Evolutionary conservation across 1,140 invertebrate genomes (phyloP).

Genomic region (Drosophila pectinifera): DNA sequence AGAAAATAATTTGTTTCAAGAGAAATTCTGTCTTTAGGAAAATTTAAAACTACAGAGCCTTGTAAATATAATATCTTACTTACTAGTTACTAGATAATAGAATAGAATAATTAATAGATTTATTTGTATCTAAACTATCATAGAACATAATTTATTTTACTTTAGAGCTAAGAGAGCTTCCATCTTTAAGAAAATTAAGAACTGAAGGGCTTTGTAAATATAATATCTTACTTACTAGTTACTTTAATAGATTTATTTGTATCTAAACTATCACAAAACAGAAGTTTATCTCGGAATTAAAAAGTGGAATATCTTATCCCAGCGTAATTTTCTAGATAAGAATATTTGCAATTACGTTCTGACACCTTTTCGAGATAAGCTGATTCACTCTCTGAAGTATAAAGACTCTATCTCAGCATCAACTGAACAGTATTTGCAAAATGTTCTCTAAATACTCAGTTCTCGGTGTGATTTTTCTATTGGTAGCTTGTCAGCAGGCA

Average conservation of each 20-base stretch:
- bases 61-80: too few species aligned
- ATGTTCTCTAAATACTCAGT: constrained; percentile 2
- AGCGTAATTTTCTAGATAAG: background rate
- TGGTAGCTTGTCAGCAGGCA: too few species aligned
- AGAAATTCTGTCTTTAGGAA: background rate
- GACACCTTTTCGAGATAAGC: background rate
- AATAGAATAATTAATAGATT: too few species aligned
- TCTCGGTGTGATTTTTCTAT: background rate
- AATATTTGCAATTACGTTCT: background rate
- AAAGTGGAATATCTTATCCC: background rate
- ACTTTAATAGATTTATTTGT: background rate
- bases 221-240: too few species aligned
- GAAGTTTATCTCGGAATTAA: background rate
- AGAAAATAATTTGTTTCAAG: background rate
- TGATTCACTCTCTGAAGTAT: background rate
- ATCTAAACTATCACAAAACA: background rate
- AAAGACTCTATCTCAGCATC: background rate
- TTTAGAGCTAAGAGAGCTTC: background rate
- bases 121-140: too few species aligned
- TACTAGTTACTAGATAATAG: too few species aligned
- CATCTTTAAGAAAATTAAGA: background rate
- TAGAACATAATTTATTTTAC: too few species aligned
- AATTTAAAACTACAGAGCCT: too few species aligned
- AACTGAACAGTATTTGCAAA: background rate
- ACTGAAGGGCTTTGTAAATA: too few species aligned